Evolutionary conservation across 2,888 invertebrate genomes (phyloP).

Genomic region (Germaria angustata): DNA sequence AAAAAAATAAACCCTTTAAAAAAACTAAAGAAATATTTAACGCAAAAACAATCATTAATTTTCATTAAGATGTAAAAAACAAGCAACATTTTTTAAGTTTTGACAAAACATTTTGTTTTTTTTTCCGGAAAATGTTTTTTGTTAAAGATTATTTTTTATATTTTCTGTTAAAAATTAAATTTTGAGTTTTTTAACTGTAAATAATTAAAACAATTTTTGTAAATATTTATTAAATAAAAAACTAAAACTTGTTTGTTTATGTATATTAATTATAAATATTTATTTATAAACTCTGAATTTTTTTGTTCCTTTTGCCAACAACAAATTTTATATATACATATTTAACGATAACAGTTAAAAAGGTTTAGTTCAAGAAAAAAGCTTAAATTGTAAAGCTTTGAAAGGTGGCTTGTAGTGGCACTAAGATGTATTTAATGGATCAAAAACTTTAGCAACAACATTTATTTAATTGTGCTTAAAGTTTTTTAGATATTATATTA

Average conservation of each 20-base stretch:
- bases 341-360: not conserved
- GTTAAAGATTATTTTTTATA: conserved; percentile 51
- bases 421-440: too few species aligned
- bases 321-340: conserved; percentile 66
- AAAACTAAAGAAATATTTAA: conserved; percentile 49
- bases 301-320: conserved; percentile 74
- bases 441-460: not conserved
- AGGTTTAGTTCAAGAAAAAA: conserved; percentile 1
- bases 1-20: conserved; percentile 63
- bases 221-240: conserved; percentile 70
- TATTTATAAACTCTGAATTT: conserved; percentile 32
- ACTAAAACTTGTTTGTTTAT: conserved; percentile 67
- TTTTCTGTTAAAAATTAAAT: conserved; percentile 51
- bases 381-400: not conserved
- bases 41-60: conserved; percentile 46
- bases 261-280: conserved; percentile 61
- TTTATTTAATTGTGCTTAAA: too few species aligned
- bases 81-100: conserved; percentile 51
- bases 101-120: conserved; percentile 43
- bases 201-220: conserved; percentile 76
- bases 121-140: conserved; percentile 41
- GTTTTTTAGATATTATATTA: too few species aligned
- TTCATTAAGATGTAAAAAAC: conserved; percentile 44
- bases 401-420: too few species aligned
- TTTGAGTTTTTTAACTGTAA: conserved; percentile 74